A percentile compares a stretch with the other conserved stretches of the same genome.
Conservation (phyloP, 2,113 vertebrate species). For the Patagioenas fasciata region DNA sequence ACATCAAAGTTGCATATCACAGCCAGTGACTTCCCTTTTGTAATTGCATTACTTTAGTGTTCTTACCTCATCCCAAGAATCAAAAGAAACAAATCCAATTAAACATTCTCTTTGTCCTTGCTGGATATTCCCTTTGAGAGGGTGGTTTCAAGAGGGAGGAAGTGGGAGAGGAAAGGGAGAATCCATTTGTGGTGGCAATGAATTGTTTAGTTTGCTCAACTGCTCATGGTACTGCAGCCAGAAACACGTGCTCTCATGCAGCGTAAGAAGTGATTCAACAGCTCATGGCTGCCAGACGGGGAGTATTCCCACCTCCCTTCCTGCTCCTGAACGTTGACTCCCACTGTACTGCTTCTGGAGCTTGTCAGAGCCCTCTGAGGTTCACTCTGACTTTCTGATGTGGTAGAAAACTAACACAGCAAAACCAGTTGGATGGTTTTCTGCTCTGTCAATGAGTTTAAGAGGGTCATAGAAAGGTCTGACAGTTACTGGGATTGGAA, state of each 20-base stretch:
- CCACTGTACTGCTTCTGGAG: neutral
- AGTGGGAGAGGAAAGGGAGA: neutral
- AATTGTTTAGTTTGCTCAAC: neutral
- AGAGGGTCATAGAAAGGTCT: neutral
- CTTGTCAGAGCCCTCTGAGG: neutral
- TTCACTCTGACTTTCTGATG: neutral
- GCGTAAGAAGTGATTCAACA: conserved; percentile 14
- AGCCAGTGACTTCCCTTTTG: neutral
- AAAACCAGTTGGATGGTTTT: neutral
- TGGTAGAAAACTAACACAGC: neutral
- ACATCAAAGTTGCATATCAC: neutral
- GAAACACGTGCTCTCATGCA: neutral
- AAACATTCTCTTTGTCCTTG: neutral
- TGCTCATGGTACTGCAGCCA: neutral
- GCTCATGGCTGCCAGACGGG: neutral
- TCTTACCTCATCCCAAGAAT: neutral
- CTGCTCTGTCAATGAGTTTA: neutral
- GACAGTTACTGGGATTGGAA: rapidly evolving
- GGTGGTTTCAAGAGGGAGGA: neutral
- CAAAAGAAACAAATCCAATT: neutral
- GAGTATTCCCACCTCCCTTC: neutral
- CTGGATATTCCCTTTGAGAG: neutral
- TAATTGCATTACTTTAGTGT: neutral
- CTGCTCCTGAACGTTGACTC: neutral
- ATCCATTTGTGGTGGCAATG: neutral